phyloP scores from a whole-genome alignment of 1,140 invertebrate genomes.

The Conus ventricosus region DNA sequence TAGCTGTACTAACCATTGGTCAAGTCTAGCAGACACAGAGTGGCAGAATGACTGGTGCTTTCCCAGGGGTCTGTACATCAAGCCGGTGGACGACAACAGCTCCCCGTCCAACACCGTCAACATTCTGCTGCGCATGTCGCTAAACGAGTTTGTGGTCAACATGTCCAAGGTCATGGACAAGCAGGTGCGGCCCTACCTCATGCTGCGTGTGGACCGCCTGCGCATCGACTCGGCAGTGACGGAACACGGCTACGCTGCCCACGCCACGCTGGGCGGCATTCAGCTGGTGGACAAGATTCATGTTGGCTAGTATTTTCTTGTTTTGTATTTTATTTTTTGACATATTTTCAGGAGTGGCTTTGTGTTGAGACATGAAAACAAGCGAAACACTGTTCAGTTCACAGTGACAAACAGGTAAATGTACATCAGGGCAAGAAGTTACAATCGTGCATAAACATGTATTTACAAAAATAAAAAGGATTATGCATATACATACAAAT shows the following conservation, averaged over 20 bases:
- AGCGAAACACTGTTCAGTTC: too few relatives aligned
- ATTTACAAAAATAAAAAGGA: too few relatives aligned
- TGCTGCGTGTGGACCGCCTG: slow-evolving; percentile 83
- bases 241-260: slow-evolving; percentile 84
- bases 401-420: too few relatives aligned
- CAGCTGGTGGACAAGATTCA: slow-evolving; percentile 89
- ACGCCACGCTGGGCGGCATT: slow-evolving; percentile 83
- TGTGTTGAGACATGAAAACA: not conserved
- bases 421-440: too few relatives aligned
- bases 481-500: too few relatives aligned
- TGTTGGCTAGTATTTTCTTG: slow-evolving; percentile 74
- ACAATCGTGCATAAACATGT: too few relatives aligned
- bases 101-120: slow-evolving; percentile 86
- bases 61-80: slow-evolving; percentile 82
- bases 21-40: too few relatives aligned
- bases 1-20: too few relatives aligned
- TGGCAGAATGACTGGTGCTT: not conserved
- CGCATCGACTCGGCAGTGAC: slow-evolving; percentile 86
- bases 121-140: slow-evolving; percentile 82
- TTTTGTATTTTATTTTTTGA: not conserved
- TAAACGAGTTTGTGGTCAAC: slow-evolving; percentile 81
- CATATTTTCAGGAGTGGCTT: not conserved
- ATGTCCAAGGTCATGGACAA: slow-evolving; percentile 79
- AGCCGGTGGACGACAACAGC: slow-evolving; percentile 89
- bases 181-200: slow-evolving; percentile 79